Conservation (phyloP, 2,113 vertebrate genomes). For the Tetrao urogallus region DNA sequence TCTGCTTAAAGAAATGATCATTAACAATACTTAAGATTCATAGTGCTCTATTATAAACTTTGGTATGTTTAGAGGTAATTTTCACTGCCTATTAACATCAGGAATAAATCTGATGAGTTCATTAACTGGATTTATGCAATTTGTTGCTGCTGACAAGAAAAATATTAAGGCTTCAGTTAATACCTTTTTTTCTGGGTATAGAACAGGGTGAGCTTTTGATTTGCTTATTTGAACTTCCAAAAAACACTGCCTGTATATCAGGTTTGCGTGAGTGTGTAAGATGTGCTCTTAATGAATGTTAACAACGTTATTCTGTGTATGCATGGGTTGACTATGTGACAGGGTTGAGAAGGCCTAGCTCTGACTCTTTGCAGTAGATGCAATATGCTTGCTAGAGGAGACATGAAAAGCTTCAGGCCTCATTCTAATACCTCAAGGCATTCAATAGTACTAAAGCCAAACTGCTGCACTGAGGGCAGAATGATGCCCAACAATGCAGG, state of each 20-base stretch:
- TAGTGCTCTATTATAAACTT: neutral
- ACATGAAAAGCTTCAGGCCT: neutral
- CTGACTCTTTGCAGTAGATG: neutral
- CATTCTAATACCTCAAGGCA: neutral
- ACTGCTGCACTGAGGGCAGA: accelerated
- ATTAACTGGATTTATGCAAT: conserved; percentile 43
- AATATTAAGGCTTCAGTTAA: conserved; percentile 35
- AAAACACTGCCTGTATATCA: neutral
- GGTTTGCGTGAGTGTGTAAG: neutral
- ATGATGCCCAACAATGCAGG: neutral
- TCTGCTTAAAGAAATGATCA: conserved; percentile 13
- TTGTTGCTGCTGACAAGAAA: conserved; percentile 41
- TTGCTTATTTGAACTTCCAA: conserved; percentile 33
- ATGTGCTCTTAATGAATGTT: neutral
- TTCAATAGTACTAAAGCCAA: neutral
- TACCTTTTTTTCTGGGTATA: neutral
- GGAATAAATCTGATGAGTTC: conserved; percentile 36
- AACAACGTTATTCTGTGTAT: neutral
- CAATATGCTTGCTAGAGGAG: neutral
- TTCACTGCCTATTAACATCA: conserved; percentile 53
- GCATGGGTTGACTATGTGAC: neutral
- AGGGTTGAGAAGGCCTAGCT: neutral
- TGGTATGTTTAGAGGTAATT: conserved; percentile 61
- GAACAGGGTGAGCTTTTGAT: conserved; percentile 34
- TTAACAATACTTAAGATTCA: conserved; percentile 48